These are phyloP conservation scores for Phyto melanocephala DNA, from an alignment of 2,888 invertebrate genomes.

Conservation along the genomic window DNA sequence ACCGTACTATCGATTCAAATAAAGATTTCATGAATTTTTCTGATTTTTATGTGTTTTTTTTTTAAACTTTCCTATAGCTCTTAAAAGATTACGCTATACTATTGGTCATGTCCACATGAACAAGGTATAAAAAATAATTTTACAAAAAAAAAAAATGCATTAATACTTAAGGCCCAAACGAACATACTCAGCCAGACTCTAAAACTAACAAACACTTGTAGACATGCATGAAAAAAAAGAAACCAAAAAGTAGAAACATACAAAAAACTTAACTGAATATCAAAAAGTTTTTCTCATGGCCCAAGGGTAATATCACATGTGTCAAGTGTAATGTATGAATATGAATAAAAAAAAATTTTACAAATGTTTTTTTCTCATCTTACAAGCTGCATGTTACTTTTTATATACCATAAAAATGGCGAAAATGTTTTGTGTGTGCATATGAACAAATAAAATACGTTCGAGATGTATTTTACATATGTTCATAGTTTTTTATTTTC, in stretches of 20 bases:
- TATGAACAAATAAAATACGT: too few relatives aligned
- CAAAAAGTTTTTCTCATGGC: slow-evolving; percentile 34
- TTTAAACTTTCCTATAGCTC: too few relatives aligned
- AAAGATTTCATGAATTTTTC: too few relatives aligned
- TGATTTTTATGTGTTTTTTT: too few relatives aligned
- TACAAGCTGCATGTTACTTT: not conserved
- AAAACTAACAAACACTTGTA: not conserved
- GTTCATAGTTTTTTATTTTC: not conserved
- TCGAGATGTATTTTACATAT: not conserved
- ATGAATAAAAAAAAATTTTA: not conserved
- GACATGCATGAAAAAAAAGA: not conserved
- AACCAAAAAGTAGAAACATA: not conserved
- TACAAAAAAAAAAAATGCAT: not conserved
- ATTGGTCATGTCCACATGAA: too few relatives aligned
- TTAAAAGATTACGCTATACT: too few relatives aligned
- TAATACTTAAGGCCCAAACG: not conserved
- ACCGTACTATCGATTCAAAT: too few relatives aligned
- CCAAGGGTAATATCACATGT: slow-evolving; percentile 56
- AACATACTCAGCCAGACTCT: not conserved
- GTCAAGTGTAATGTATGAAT: slow-evolving; percentile 50
- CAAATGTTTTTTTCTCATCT: slow-evolving; percentile 10
- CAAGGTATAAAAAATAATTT: not conserved
- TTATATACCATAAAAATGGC: not conserved
- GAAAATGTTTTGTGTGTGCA: not conserved
- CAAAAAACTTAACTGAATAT: slow-evolving; percentile 21